Evolutionary conservation across 2,113 vertebrate species (phyloP).

Genomic region (Neofelis nebulosa): DNA sequence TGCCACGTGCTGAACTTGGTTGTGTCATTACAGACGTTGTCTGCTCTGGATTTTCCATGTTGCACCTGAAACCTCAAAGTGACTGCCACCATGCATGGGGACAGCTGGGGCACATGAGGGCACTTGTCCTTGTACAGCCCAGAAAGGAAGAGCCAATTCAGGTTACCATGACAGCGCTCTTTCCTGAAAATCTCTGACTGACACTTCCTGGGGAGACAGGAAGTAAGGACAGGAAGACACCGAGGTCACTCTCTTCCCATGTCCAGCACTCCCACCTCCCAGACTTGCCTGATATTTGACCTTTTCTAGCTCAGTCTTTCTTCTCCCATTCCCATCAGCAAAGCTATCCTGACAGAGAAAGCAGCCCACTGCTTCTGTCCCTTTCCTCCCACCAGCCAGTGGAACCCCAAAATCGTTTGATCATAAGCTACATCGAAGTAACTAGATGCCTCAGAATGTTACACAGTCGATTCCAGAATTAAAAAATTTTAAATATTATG

Average conservation of each 20-base stretch:
- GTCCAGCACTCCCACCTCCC: conserved; percentile 56
- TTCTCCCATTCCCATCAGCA: neutral
- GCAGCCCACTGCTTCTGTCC: neutral
- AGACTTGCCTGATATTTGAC: conserved; percentile 26
- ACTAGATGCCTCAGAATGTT: neutral
- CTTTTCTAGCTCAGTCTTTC: neutral
- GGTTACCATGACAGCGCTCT: conserved; percentile 61
- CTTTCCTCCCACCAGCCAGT: neutral
- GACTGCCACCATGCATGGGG: neutral
- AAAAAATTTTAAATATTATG: neutral
- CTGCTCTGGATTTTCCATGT: conserved; percentile 40
- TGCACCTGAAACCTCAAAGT: neutral
- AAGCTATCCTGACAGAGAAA: neutral
- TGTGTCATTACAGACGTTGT: neutral
- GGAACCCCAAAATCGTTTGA: neutral
- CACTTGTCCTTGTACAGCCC: neutral
- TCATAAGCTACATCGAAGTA: neutral
- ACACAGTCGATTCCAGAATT: neutral
- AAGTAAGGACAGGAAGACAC: conserved; percentile 77
- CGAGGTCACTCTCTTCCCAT: conserved; percentile 71
- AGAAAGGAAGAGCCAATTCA: conserved; percentile 40
- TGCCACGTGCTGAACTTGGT: neutral
- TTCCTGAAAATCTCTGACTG: conserved; percentile 76
- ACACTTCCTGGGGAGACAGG: conserved; percentile 80
- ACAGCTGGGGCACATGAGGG: conserved; percentile 18